Evolutionary conservation across 2,888 invertebrate species (phyloP), one percentile per base, ranked within the genome.

Genomic region (Isotomurus palustris): DNA sequence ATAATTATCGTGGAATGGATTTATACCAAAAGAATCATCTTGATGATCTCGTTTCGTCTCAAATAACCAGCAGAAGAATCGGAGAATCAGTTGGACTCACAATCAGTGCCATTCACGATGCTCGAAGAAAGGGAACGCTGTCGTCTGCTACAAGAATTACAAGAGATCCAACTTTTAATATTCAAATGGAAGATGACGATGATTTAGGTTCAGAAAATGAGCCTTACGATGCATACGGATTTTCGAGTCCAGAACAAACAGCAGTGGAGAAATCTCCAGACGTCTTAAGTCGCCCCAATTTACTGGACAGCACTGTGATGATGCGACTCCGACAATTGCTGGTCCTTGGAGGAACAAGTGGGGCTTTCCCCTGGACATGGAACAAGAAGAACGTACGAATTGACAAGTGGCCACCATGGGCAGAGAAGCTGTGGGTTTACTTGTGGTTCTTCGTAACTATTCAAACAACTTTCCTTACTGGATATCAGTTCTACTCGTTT

Each of bases 301-400:
- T 58, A n/a, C 52, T 62, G 3, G 52, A 52, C 19, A 57, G 55
- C 45, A 51, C 48, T 8, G 48, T 55, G 8, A 54, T 62, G 58
- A 44, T 47, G 1, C 29, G 62, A 27, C 36, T 62, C 19, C 57
- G 54, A 25, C 58, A 58, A 29, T 35, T 62, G 21, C 27, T 62
- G 29, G 1, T 53, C 3, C 17, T 62, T 29, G 62, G 56, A 1
- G 28, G 38, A 4, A 19, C 36, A 3, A 56, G 56, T 1, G 51
- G 54, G 1, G 38, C 62, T n/a, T 53, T 62, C 32, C 62, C 62
- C 1, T 62, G 58, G 58, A 48, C 36, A 3, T 62, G 62, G 62
- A 56, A 62, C 40, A 28, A 19, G 27, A 58, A 58, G 10, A 25
- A 29, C 2, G 10, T 12, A 4, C 32, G 29, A 41, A 53, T 62